A percentile compares a stretch with the other conserved stretches of the same genome.
Evolutionary conservation across 2,888 invertebrate genomes (phyloP).

Genomic region (Odontocerum albicorne): DNA sequence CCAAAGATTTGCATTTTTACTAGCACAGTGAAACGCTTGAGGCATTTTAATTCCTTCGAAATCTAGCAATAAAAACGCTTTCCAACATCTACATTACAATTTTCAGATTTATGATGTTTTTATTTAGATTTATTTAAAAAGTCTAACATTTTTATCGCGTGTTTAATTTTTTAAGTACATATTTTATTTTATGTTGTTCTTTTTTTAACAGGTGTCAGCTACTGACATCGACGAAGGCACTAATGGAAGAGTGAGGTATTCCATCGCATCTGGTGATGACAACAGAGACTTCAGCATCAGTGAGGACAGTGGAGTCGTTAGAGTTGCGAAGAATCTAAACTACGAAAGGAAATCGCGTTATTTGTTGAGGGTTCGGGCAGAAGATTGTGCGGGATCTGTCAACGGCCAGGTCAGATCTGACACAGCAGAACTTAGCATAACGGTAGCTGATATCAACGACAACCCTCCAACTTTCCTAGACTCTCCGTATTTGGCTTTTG

Average conservation of each 20-base stretch:
- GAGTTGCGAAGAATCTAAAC: constrained; percentile 91
- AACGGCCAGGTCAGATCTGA: constrained; percentile 63
- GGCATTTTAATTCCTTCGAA: too few relatives aligned
- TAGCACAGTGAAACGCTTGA: too few relatives aligned
- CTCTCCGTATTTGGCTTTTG: constrained; percentile 91
- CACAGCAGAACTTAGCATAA: constrained; percentile 80
- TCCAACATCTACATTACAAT: too few relatives aligned
- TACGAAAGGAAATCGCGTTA: constrained; percentile 89
- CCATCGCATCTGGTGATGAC: constrained; percentile 85
- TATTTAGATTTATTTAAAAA: too few relatives aligned
- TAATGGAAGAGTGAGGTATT: constrained; percentile 91
- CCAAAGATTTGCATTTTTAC: too few relatives aligned
- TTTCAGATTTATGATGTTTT: too few relatives aligned
- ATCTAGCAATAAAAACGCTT: too few relatives aligned
- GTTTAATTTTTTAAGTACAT: too few relatives aligned
- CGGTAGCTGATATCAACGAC: constrained; percentile 90
- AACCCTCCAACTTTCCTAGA: constrained; percentile 91
- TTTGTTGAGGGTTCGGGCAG: constrained; percentile 79
- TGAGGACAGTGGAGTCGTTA: constrained; percentile 87
- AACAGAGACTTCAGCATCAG: constrained; percentile 90
- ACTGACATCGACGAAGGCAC: constrained; percentile 86
- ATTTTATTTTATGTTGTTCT: constrained; percentile 28
- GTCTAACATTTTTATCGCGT: too few relatives aligned
- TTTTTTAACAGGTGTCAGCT: constrained; percentile 70
- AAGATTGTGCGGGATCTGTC: constrained; percentile 81